Evolutionary conservation across 2,113 vertebrate species (phyloP).

Genomic region (Rhegmatorhina hoffmannsi): DNA sequence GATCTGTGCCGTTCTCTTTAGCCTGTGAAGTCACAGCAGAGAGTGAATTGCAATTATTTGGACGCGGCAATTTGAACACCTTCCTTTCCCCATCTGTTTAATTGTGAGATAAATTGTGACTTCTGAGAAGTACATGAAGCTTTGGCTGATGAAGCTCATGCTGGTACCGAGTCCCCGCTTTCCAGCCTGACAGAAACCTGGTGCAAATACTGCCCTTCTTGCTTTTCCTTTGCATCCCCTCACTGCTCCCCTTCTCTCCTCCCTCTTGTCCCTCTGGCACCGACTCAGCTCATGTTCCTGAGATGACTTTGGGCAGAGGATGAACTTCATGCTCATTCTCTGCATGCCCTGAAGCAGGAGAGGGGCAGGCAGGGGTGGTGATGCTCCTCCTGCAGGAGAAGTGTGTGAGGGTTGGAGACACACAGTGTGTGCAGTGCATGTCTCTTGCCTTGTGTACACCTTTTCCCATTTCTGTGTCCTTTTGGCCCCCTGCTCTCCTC

Average conservation of each 20-base stretch:
- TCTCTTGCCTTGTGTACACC: fast-evolving
- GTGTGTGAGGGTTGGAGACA: fast-evolving
- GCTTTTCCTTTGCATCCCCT: neutral
- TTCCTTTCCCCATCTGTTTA: neutral
- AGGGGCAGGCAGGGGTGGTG: neutral
- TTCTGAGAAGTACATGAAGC: neutral
- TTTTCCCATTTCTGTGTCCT: neutral
- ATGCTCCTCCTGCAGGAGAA: fast-evolving
- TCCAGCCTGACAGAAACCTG: neutral
- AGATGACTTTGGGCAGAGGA: neutral
- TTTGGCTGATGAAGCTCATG: neutral
- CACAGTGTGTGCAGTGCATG: fast-evolving
- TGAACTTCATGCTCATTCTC: fast-evolving
- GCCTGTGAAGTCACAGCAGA: neutral
- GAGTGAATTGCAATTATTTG: neutral
- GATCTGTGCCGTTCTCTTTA: conserved; percentile 5
- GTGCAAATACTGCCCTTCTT: neutral
- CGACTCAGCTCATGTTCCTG: fast-evolving
- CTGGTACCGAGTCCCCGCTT: neutral
- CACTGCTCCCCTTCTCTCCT: neutral
- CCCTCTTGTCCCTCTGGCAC: neutral
- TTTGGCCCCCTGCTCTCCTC: neutral
- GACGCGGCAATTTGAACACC: neutral
- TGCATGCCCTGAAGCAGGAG: neutral
- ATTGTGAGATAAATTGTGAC: neutral